Base-by-base conservation (phyloP, 2,797 vertebrate genomes). In the Naso thynnoides region DNA sequence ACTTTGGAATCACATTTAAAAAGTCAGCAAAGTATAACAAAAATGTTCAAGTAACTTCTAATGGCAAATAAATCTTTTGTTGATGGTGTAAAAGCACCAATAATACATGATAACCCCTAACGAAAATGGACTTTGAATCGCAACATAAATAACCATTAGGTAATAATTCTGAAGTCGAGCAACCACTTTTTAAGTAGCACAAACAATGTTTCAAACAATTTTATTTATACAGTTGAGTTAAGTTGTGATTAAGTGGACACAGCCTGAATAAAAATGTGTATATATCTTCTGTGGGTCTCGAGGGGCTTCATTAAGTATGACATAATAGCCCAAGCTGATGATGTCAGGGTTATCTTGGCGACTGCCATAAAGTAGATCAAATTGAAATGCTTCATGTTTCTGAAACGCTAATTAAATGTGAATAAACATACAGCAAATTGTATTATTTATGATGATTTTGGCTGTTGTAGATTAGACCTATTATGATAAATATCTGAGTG, bases 61-160 rank as follows among this genome's bases (percentile, higher is more conserved):
- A 54, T 41, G n/a, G 38, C 15, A 38, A 47, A 67, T 31, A 56
- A 16, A 68, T 67, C 18, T 67, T 66, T 65, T 41, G 44, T 23
- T 53, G 41, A 36, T 41, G 9, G 24, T 41, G 9, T 48, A 64
- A 41, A 47, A 58, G 33, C n/a, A 31, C 9, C 24, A 45, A 38
- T 23, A 33, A 63, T 24, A 21, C 31, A 62, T 62, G 49, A 23
- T 5, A 45, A 53, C 26, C 21, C 21, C 52, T 36, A 16, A 7
- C 1, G 21, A 14, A n/a, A 59, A 56, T 24, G 10, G 44, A 38
- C 6, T 24, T 15, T 11, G 8, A 16, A 4, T 31, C 48, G n/a
- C 8, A 33, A 61, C n/a, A 36, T 69, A 36, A 55, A 72, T 52
- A 61, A 67, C 36, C 7, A 4, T 39, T 65, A 41, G 38, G 8